A percentile compares a stretch with the other conserved stretches of the same genome.
phyloP scores from a whole-genome alignment of 2,888 invertebrate genomes.

The Danaus chrysippus region DNA sequence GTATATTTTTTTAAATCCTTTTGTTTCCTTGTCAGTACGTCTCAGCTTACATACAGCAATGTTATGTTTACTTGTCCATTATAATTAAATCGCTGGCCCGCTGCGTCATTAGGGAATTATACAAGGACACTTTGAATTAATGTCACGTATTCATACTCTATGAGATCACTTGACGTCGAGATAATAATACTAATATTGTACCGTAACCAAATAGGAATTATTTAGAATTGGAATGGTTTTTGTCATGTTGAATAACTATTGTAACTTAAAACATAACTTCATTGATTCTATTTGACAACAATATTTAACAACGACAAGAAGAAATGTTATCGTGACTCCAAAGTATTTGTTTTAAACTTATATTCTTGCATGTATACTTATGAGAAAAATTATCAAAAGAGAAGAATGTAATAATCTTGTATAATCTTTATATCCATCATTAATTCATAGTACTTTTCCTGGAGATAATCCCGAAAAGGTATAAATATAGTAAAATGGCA shows the following conservation, averaged over 20 bases:
- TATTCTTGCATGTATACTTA: no score
- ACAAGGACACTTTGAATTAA: conserved; percentile 34
- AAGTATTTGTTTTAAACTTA: no score
- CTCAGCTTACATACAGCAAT: conserved; percentile 16
- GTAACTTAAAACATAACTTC: no score
- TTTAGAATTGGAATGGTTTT: neutral
- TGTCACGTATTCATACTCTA: conserved; percentile 19
- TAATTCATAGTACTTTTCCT: conserved; percentile 29
- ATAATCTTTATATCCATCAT: neutral
- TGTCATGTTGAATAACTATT: neutral
- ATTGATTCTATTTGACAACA: no score
- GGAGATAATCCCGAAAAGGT: conserved; percentile 32
- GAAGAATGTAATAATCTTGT: no score
- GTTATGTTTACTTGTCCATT: conserved; percentile 38
- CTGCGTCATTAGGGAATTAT: conserved; percentile 40
- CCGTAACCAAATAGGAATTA: neutral
- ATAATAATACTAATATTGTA: conserved; percentile 7
- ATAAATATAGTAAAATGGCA: conserved; percentile 33
- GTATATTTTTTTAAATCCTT: neutral
- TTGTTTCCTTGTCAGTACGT: conserved; percentile 10
- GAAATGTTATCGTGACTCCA: no score
- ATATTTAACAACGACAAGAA: no score
- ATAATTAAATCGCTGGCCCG: conserved; percentile 47
- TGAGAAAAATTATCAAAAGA: no score
- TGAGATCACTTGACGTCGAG: conserved; percentile 7